Evolutionary conservation across 2,113 vertebrate species (phyloP).

Genomic region (Chamaetylas fuelleborni): DNA sequence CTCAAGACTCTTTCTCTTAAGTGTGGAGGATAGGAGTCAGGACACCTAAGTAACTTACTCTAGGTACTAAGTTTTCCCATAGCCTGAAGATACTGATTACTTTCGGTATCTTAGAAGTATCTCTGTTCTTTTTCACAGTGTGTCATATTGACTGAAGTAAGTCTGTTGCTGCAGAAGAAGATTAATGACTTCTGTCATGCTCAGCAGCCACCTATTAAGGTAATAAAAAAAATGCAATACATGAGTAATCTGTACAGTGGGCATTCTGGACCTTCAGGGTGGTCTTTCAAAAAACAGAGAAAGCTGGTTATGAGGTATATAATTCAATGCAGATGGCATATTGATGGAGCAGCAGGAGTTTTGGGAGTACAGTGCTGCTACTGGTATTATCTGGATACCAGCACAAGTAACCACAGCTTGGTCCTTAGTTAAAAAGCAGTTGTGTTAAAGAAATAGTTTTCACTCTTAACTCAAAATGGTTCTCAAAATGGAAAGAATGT

Average conservation of each 20-base stretch:
- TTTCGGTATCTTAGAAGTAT: background rate
- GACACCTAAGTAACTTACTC: background rate
- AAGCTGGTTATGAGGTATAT: background rate
- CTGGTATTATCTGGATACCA: background rate
- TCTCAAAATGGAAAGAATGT: background rate
- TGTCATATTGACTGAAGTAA: conserved; percentile 90
- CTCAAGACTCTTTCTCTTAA: background rate
- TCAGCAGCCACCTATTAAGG: conserved; percentile 90
- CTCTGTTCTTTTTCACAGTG: conserved; percentile 80
- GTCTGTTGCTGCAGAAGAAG: conserved; percentile 84
- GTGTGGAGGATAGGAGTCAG: background rate
- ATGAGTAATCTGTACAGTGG: background rate
- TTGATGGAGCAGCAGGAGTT: background rate
- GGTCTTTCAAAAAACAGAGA: background rate
- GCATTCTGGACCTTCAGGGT: background rate
- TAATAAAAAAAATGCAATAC: conserved; percentile 50
- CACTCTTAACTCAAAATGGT: background rate
- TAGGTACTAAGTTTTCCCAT: background rate
- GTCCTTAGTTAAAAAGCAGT: background rate
- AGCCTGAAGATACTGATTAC: background rate
- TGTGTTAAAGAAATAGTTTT: background rate
- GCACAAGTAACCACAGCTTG: background rate
- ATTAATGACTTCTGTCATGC: conserved; percentile 90
- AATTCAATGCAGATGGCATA: background rate
- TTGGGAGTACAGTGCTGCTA: background rate